Base-by-base conservation (phyloP, 2,113 vertebrate genomes). In the Scortum barcoo region DNA sequence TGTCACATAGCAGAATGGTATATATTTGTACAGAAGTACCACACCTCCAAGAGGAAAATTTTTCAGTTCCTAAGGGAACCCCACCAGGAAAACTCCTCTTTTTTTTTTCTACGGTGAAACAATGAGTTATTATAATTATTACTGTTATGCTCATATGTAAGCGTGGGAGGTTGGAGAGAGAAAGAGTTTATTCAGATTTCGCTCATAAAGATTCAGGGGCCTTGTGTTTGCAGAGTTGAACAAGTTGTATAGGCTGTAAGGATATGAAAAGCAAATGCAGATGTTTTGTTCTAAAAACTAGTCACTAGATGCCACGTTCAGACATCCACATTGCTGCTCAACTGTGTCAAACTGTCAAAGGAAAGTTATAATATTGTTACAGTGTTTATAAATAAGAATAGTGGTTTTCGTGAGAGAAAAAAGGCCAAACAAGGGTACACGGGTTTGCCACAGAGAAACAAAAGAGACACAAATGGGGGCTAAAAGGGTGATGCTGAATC, bases 1-100 rank as follows among this genome's bases (percentile, higher is more conserved):
- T 78, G 90, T 93, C 91, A 91, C 56, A 50, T 57, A 76, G 56
- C 44, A 84, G 70, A 82, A 86, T 61, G 65, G 40, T 68, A 86
- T 88, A 76, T 84, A 89, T 84, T 81, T 66, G 46, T 72, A 63
- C 62, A 62, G 65, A 69, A 78, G 57, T 42, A 28, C 42, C 33
- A 83, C 72, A 86, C 75, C 67, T 66, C 56, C 5, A 68, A 75
- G 76, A 80, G 72, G 58, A 54, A 83, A 40, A 33, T 66, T 50
- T 80, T 61, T 38, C 22, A 30, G 0, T 67, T 46, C 30, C 17
- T 44, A 2, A 20, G 44, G 83, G 60, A 42, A 26, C n/a, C 11
- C 58, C 36, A 24, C 20, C 30, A 17, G 24, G 40, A 48, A 44
- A 57, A 38, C 12, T 26, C 24, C 5, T 20, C 0, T 20, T 63